Base-by-base conservation (phyloP, 2,113 vertebrate species). In the Lagopus muta region DNA sequence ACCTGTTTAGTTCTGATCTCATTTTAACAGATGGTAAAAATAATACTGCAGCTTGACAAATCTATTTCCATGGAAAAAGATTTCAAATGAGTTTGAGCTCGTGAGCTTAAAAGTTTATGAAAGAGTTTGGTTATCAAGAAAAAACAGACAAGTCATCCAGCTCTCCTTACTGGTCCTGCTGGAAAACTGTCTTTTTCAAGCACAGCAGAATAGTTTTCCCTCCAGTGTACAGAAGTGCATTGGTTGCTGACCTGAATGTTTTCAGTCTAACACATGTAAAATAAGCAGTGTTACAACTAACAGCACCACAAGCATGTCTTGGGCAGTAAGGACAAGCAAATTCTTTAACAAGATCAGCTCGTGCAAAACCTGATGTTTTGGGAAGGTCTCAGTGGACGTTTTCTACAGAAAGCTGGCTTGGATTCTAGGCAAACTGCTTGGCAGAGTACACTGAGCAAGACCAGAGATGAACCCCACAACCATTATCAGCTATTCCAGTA, bases 1-100 rank as follows among this genome's bases (percentile, higher is more conserved):
- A 88, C 12, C 48, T 76, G 77, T 58, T 96, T 94, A 89, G 78
- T 89, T 85, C 61, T 71, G 65, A 81, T 90, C 52, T 83, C 13
- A 54, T 74, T 95, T 92, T 67, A 93, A 92, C 95, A 95, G 92
- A 95, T 96, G 92, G 91, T 58, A 84, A 93, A 93, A 91, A 89
- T 73, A 93, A 70, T 57, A 84, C 54, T 91, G 89, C 89, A 91
- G 91, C 89, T 86, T 94, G 86, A 89, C 92, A 65, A 88, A 89
- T 75, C 73, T 88, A 88, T 72, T 92, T 91, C 72, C 57, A 61
- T 13, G 36, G 72, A 74, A 71, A 85, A 92, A 58, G 34, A 40
- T 69, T 91, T 86, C 71, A 81, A 89, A 82, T 0, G 8, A 72
- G 61, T 94, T 92, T 82, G 57, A 79, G 78, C 71, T 83, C 1